Conservation (phyloP, 2,888 invertebrate species). For the Ypsolopha sequella region DNA sequence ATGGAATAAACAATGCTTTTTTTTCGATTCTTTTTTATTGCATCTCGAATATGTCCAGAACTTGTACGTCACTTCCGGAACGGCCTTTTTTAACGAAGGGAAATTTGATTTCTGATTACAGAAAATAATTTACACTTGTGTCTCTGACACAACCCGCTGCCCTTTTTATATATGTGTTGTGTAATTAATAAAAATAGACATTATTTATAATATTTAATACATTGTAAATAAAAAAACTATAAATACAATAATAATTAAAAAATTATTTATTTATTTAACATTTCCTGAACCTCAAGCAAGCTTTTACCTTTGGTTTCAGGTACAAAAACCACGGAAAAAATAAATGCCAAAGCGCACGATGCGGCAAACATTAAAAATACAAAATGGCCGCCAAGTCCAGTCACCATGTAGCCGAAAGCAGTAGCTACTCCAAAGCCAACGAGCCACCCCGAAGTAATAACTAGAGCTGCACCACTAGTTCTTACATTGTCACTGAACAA, state of each 20-base stretch:
- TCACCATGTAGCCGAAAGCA: conserved; percentile 21
- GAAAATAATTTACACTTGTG: too few species aligned
- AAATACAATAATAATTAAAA: background rate
- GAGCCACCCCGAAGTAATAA: conserved; percentile 31
- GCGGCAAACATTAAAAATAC: background rate
- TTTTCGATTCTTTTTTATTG: too few species aligned
- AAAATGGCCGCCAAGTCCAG: background rate
- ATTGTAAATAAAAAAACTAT: too few species aligned
- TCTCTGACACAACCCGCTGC: too few species aligned
- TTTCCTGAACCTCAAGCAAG: conserved; percentile 26
- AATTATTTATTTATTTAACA: conserved; percentile 13
- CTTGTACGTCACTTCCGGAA: too few species aligned
- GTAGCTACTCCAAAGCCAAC: conserved; percentile 28
- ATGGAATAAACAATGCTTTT: too few species aligned
- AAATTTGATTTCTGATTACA: too few species aligned
- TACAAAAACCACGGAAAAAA: conserved; percentile 25
- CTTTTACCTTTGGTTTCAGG: conserved; percentile 32
- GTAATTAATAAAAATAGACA: too few species aligned
- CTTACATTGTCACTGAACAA: conserved; percentile 29
- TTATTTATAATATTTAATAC: too few species aligned
- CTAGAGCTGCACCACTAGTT: conserved; percentile 26
- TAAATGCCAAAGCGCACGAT: background rate
- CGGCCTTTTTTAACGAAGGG: too few species aligned
- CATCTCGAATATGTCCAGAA: too few species aligned
- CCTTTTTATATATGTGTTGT: too few species aligned